phyloP scores from a whole-genome alignment of 2,797 vertebrate genomes.

The Anolis apletophallus region DNA sequence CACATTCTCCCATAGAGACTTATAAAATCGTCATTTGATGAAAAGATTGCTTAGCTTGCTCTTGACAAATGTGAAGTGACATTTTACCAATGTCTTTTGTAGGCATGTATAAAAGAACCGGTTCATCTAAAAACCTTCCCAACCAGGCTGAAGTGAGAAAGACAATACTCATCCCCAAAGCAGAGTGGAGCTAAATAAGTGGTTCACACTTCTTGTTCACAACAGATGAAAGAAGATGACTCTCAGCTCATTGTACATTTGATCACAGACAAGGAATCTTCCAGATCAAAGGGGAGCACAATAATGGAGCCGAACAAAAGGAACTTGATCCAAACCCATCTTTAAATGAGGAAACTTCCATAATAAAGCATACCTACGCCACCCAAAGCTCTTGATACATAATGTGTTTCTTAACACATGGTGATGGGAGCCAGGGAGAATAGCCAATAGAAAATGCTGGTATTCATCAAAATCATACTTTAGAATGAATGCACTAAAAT shows the following conservation, averaged over 20 bases:
- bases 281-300: slow-evolving; percentile 76
- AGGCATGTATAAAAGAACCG: slow-evolving; percentile 75
- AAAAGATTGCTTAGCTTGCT: slow-evolving; percentile 71
- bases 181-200: slow-evolving; percentile 66
- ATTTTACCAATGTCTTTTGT: slow-evolving; percentile 76
- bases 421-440: not conserved
- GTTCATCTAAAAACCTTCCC: slow-evolving; percentile 71
- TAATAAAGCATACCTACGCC: slow-evolving; percentile 57
- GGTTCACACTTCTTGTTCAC: slow-evolving; percentile 73
- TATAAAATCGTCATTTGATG: slow-evolving; percentile 72
- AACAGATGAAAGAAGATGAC: slow-evolving; percentile 76
- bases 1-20: slow-evolving; percentile 67
- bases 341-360: slow-evolving; percentile 69
- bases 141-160: slow-evolving; percentile 68
- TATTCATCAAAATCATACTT: slow-evolving; percentile 18
- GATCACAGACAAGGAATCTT: slow-evolving; percentile 75
- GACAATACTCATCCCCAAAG: slow-evolving; percentile 63
- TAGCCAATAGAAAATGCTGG: slow-evolving; percentile 18
- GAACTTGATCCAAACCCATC: slow-evolving; percentile 73
- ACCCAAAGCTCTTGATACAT: slow-evolving; percentile 39
- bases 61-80: slow-evolving; percentile 81
- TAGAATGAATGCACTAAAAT: slow-evolving; percentile 41
- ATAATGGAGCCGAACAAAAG: slow-evolving; percentile 74
- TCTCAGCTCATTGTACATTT: slow-evolving; percentile 76
- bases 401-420: slow-evolving; percentile 33